A percentile compares a stretch with the other conserved stretches of the same genome.
phyloP scores from a whole-genome alignment of 2,113 vertebrate species.

The Gavialis gangeticus region DNA sequence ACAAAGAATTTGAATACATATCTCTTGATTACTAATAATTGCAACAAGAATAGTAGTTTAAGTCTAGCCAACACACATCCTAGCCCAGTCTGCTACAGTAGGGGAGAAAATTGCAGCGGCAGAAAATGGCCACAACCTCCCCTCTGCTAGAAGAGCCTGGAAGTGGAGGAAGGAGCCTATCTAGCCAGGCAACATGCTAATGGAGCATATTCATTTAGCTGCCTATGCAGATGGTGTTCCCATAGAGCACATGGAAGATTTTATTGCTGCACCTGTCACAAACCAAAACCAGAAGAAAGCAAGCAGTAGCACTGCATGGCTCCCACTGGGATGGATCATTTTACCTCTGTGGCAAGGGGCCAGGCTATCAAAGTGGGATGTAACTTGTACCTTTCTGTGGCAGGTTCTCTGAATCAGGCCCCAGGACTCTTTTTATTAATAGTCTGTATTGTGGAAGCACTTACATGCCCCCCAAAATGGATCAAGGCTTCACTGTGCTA shows the following conservation, averaged over 20 bases:
- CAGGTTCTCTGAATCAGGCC: neutral
- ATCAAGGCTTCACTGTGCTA: rapidly evolving
- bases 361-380: neutral
- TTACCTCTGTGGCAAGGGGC: neutral
- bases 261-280: neutral
- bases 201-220: neutral
- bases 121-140: neutral
- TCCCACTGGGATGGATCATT: neutral
- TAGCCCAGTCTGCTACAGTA: neutral
- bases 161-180: neutral
- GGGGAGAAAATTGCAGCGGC: neutral
- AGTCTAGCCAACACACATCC: neutral
- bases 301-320: neutral
- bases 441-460: neutral
- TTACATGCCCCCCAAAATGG: neutral
- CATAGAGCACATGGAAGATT: rapidly evolving
- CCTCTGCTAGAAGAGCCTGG: neutral
- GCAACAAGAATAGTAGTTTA: neutral
- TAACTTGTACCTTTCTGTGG: neutral
- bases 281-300: neutral
- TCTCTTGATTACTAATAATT: neutral
- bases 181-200: neutral
- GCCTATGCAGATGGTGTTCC: neutral
- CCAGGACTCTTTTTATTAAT: neutral
- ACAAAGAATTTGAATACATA: neutral